These are phyloP conservation scores for Chloroceryle amazona DNA, from an alignment of 2,797 vertebrate species.

Conservation along the genomic window DNA sequence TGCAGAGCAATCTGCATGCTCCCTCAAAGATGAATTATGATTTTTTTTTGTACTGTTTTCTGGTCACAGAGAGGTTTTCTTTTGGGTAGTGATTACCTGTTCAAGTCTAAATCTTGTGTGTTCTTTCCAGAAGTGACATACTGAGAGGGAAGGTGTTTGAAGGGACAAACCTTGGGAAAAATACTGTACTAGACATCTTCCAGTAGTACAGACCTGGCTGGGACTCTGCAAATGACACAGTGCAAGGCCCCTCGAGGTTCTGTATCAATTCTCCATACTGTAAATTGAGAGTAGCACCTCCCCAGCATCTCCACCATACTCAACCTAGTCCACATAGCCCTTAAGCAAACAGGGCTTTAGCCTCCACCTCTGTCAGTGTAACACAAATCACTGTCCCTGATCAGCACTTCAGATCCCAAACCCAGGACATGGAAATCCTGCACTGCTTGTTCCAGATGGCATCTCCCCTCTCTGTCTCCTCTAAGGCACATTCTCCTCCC, in stretches of 20 bases:
- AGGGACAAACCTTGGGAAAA: rapidly evolving
- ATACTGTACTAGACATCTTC: background rate
- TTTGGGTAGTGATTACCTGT: background rate
- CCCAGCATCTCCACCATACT: background rate
- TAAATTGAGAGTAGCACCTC: background rate
- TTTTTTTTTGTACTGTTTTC: background rate
- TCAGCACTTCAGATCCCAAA: background rate
- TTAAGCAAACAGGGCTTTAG: background rate
- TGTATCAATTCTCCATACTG: background rate
- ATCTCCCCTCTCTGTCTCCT: background rate
- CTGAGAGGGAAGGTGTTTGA: background rate
- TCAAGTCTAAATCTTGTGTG: background rate
- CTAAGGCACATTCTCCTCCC: background rate
- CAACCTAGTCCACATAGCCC: rapidly evolving
- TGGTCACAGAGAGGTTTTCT: background rate
- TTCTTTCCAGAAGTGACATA: background rate
- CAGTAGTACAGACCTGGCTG: background rate
- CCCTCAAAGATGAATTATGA: background rate
- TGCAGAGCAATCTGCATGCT: background rate
- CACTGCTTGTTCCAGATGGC: background rate
- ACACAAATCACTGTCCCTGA: background rate
- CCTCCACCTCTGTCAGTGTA: background rate
- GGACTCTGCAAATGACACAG: background rate
- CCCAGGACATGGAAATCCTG: background rate
- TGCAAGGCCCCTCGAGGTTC: background rate